These are phyloP conservation scores for Drosophila koepferae DNA, from an alignment of 2,888 invertebrate genomes.

Conservation along the genomic window DNA sequence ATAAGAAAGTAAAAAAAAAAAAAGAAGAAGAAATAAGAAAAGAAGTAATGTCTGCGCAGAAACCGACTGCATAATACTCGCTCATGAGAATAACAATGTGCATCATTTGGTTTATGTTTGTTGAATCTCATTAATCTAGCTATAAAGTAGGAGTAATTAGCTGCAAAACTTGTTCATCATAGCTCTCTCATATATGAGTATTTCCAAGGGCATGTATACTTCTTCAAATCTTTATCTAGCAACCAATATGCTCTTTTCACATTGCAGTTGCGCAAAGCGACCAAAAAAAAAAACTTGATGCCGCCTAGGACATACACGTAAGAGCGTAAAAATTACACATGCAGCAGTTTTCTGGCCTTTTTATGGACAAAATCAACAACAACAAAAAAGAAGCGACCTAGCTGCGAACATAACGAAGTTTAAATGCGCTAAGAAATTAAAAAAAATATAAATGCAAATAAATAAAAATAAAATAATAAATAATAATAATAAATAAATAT, in stretches of 20 bases:
- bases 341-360: constrained; percentile 73
- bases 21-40: constrained; percentile 11
- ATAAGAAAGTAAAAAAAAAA: constrained; percentile 55
- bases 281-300: constrained; percentile 49
- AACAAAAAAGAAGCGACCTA: constrained; percentile 2
- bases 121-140: no score
- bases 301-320: constrained; percentile 56
- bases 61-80: neutral
- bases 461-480: neutral
- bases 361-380: constrained; percentile 34
- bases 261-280: neutral
- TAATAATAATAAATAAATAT: neutral
- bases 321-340: constrained; percentile 76
- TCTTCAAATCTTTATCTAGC: neutral
- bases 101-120: neutral
- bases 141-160: neutral
- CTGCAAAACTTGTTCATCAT: neutral
- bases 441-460: neutral
- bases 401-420: constrained; percentile 13
- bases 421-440: constrained; percentile 16
- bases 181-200: neutral
- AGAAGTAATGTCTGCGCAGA: neutral
- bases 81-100: neutral
- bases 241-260: neutral
- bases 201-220: neutral